Conservation (phyloP, 2,797 vertebrate genomes). For the Bryconaethiops microstoma region DNA sequence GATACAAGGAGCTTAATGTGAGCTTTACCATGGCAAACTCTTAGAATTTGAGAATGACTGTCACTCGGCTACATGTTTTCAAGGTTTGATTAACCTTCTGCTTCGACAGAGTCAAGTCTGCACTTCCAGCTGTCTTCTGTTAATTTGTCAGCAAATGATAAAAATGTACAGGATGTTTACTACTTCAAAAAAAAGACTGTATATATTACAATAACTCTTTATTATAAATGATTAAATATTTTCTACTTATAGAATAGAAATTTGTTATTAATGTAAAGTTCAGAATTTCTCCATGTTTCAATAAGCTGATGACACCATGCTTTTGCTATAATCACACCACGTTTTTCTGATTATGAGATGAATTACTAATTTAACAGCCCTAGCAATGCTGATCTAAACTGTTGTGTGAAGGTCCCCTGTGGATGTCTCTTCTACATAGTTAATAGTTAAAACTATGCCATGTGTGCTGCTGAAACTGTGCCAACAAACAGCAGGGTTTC, state of each 20-base stretch:
- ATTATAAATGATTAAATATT: neutral
- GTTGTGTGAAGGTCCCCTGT: neutral
- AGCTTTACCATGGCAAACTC: neutral
- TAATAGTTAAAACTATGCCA: neutral
- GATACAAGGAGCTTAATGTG: neutral
- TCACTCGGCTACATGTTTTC: neutral
- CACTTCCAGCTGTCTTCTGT: too few relatives aligned
- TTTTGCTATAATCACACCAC: neutral
- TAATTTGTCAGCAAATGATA: too few relatives aligned
- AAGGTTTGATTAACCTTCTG: too few relatives aligned
- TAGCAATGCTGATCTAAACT: neutral
- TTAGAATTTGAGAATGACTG: neutral
- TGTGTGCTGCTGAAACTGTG: neutral
- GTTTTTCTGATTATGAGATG: too few relatives aligned
- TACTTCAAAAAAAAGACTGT: too few relatives aligned
- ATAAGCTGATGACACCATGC: neutral
- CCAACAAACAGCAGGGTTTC: neutral
- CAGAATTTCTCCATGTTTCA: neutral
- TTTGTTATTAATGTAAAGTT: too few relatives aligned
- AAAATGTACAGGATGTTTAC: too few relatives aligned
- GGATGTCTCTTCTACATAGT: neutral
- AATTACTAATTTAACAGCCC: neutral
- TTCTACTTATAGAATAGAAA: too few relatives aligned
- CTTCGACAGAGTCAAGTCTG: too few relatives aligned
- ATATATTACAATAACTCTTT: neutral